phyloP scores from a whole-genome alignment of 2,888 invertebrate genomes.

The Drosophila cracens region DNA sequence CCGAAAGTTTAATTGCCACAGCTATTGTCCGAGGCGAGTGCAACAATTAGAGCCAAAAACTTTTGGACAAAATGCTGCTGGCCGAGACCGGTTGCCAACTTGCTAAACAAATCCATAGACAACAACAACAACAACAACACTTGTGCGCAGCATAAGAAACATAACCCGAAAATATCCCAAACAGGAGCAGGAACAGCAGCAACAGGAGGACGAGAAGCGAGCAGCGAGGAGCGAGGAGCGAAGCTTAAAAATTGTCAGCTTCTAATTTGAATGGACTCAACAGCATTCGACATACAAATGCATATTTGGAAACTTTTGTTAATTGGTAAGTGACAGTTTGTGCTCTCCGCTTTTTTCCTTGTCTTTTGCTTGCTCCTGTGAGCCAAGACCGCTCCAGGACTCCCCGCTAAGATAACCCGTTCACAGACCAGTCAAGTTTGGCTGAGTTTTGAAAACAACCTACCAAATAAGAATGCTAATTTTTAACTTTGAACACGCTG shows the following conservation, averaged over 20 bases:
- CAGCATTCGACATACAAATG: conserved; percentile 83
- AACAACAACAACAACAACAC: conserved; percentile 41
- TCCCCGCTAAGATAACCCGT: conserved; percentile 12
- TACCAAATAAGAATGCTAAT: conserved; percentile 64
- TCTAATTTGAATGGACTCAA: conserved; percentile 83
- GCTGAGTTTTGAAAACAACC: conserved; percentile 34
- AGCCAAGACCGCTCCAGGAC: conserved; percentile 27
- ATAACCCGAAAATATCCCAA: conserved; percentile 24
- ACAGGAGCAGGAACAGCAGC: conserved; percentile 1
- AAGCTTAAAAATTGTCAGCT: conserved; percentile 67
- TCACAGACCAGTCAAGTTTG: conserved; percentile 5
- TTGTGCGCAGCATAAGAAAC: conserved; percentile 40
- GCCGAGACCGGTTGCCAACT: conserved; percentile 60
- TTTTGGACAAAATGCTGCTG: conserved; percentile 74
- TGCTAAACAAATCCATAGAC: conserved; percentile 63
- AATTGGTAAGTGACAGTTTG: conserved; percentile 82
- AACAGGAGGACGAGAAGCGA: background rate
- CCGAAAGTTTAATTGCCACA: conserved; percentile 74
- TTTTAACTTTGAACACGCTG: conserved; percentile 66
- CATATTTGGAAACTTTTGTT: conserved; percentile 84
- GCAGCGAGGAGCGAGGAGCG: conserved; percentile 17
- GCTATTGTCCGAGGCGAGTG: conserved; percentile 51
- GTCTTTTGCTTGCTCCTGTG: conserved; percentile 2
- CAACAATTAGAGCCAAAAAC: conserved; percentile 77
- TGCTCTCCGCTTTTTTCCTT: background rate